Conservation (phyloP, 2,113 vertebrate genomes). For the Tinamus guttatus region DNA sequence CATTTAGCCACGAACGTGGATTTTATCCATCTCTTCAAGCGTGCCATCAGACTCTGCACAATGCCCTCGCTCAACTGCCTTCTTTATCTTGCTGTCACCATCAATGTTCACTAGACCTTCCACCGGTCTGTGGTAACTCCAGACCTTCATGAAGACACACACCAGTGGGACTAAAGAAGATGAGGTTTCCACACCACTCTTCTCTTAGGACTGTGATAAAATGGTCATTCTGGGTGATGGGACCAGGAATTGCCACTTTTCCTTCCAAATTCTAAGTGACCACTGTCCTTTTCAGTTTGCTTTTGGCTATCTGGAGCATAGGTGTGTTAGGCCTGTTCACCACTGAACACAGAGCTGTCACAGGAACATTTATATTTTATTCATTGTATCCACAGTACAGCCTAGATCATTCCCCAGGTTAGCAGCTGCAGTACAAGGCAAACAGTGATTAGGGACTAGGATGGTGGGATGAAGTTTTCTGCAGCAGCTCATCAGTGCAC, state of each 20-base stretch:
- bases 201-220: background rate
- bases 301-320: too few species aligned
- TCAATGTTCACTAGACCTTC: background rate
- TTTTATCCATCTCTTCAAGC: background rate
- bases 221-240: background rate
- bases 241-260: background rate
- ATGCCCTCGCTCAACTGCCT: background rate
- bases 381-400: background rate
- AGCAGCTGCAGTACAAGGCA: background rate
- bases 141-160: background rate
- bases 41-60: background rate
- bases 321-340: background rate
- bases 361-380: background rate
- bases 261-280: background rate
- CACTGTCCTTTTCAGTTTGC: background rate
- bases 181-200: background rate
- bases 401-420: background rate
- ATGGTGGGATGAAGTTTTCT: background rate
- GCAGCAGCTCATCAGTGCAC: background rate
- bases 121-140: background rate
- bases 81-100: background rate
- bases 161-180: background rate
- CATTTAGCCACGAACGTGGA: background rate
- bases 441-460: background rate
- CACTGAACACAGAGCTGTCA: background rate